Evolutionary conservation across 2,113 vertebrate genomes (phyloP), one percentile per base, ranked within the genome.

Genomic region (Catharus minimus): DNA sequence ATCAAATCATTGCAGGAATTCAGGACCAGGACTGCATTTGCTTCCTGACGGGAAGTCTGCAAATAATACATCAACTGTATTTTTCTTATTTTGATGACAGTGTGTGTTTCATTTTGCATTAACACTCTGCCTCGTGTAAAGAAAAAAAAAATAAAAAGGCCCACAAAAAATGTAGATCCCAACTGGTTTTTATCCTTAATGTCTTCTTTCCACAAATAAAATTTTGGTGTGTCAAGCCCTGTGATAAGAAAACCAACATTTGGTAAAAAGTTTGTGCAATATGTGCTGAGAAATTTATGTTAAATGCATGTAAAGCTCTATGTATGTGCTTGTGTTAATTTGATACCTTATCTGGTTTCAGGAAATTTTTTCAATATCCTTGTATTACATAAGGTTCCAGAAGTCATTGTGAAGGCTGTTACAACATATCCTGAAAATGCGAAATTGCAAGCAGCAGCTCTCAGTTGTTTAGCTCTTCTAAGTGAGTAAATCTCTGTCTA

Each of bases 291-390:
- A 71, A 74, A 53, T 67, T n/a, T 55, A 20, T 60, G 55, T 53
- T 79, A 71, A 55, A 77, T 67, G 8, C 1, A 1, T 72, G 8
- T 66, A 46, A 64, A 95, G 7, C 7, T 92, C 7, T 44, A 81
- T 16, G 27, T 60, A 27, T 5, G 3, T 77, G 10, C 53, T 92
- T 56, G 36, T 71, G 72, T 74, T 83, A 8, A 76, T 56, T 49
- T 94, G 39, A 62, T 74, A 27, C 78, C 26, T 95, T 78, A 10
- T 94, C 64, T 89, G 41, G 77, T 96, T 95, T 81, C 80, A 99
- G 99, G 98, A 96, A 99, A 98, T 66, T 99, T 98, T 97, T 99
- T 98, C 94, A 98, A 98, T 95, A 99, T 99, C 95, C 97, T 99
- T 95, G 99, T 99, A 7, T 94, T 98, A 76, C 98, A 99, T 33